phyloP scores from a whole-genome alignment of 1,140 invertebrate genomes.

The Lethocerus indicus region DNA sequence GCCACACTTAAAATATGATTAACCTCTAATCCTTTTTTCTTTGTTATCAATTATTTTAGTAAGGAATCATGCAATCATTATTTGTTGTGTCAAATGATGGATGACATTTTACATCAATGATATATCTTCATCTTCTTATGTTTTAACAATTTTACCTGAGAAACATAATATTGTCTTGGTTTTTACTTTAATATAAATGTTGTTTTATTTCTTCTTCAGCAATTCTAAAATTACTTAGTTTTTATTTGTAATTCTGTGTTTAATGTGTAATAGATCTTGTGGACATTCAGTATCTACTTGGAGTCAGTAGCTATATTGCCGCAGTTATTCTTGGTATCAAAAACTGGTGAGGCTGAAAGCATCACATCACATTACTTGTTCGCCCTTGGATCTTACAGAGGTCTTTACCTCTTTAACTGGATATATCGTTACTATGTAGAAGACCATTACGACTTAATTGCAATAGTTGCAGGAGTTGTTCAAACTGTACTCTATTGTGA shows the following conservation, averaged over 20 bases:
- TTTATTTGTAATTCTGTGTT: neutral
- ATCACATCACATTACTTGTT: constrained; percentile 99
- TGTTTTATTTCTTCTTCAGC: no score
- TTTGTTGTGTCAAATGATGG: neutral
- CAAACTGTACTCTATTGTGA: constrained; percentile 99
- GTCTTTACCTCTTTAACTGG: constrained; percentile 96
- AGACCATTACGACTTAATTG: constrained; percentile 88
- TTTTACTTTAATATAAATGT: neutral
- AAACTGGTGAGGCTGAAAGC: constrained; percentile 98
- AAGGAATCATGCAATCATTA: no score
- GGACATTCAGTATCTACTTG: constrained; percentile 99
- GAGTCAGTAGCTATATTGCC: constrained; percentile 98
- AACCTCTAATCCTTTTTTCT: no score
- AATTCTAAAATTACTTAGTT: neutral
- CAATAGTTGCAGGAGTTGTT: constrained; percentile 87
- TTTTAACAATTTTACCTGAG: neutral
- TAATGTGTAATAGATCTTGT: constrained; percentile 48
- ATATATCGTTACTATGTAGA: constrained; percentile 92
- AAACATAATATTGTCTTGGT: neutral
- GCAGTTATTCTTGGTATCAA: constrained; percentile 95
- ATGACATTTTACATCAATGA: neutral
- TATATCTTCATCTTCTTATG: neutral
- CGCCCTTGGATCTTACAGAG: constrained; percentile 91
- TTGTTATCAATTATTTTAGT: no score
- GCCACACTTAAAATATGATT: no score